Evolutionary conservation across 2,113 vertebrate species (phyloP).

Genomic region (Microtus richardsoni): DNA sequence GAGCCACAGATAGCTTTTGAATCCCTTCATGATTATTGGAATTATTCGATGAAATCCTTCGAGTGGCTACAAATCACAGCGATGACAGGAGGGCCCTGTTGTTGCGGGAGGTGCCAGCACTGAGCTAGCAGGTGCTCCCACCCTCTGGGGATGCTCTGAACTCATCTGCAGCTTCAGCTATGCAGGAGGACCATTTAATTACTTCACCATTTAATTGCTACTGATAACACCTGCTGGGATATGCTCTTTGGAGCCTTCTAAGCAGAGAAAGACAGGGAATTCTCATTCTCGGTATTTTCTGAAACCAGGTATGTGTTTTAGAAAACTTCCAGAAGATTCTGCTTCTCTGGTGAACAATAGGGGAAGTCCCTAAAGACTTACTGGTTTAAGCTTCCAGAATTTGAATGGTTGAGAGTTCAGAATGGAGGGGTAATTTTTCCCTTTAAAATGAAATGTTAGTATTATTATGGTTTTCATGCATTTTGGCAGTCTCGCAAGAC

Average conservation of each 20-base stretch:
- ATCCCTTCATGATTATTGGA: slow-evolving; percentile 4
- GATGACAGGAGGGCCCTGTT: neutral
- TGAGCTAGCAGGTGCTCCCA: neutral
- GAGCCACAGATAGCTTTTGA: neutral
- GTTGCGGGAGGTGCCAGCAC: neutral
- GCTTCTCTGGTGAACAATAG: neutral
- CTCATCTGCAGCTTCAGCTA: slow-evolving; percentile 4
- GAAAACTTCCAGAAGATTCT: neutral
- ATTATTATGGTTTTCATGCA: slow-evolving; percentile 57
- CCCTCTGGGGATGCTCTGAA: neutral
- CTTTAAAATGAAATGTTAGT: slow-evolving; percentile 67
- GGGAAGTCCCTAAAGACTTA: neutral
- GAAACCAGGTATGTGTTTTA: neutral
- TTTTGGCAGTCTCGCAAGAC: slow-evolving; percentile 70
- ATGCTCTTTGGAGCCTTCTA: neutral
- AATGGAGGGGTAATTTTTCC: neutral
- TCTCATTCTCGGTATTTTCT: slow-evolving; percentile 9
- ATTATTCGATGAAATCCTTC: slow-evolving; percentile 40
- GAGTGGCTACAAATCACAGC: slow-evolving; percentile 7
- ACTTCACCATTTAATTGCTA: slow-evolving; percentile 16
- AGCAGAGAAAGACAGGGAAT: neutral
- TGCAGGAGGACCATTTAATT: slow-evolving; percentile 12
- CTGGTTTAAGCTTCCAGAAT: slow-evolving; percentile 31
- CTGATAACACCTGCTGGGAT: slow-evolving; percentile 37
- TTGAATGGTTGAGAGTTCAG: slow-evolving; percentile 47